Base-by-base conservation (phyloP, 2,888 invertebrate genomes). In the Rhagium mordax region DNA sequence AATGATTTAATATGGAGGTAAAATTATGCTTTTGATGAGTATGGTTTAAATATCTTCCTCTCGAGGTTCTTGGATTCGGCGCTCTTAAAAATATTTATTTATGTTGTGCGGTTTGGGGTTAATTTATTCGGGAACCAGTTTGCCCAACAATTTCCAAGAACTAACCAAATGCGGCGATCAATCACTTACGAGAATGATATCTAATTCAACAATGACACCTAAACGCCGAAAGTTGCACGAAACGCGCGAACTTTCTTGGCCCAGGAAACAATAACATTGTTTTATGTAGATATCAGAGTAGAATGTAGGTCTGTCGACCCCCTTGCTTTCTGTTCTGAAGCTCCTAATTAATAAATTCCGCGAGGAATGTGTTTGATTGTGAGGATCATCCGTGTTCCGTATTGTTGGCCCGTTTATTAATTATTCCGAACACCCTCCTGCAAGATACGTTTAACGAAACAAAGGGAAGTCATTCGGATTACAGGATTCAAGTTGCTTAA, bases 271-370 rank as follows among this genome's bases (percentile, higher is more conserved):
- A 65, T 53, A 27, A 27, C 49, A 10, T 53, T 55, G 33, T 53
- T 55, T 53, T 33, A 27, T 65, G 29, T 33, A 29, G 53, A 33
- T 29, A 65, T 27, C 27, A 15, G 51, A 49, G 16, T 49, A 65
- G 33, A 65, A 65, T 53, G 65, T 53, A 18, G 53, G 53, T 27
- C 21, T 20, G 33, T 15, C 65, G 53, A 51, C 51, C 64, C 49
- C 20, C 33, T 33, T 77, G 74, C 79, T 75, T 79, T 80, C 81
- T 78, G 74, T 79, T 79, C 75, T 80, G 76, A 77, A 72, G 78
- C 74, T 74, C n/a, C 77, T 77, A 83, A 83, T 82, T 78, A 82
- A 81, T 81, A 81, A 82, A 82, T 82, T 80, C 76, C 78, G 72
- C 66, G 72, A 69, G 74, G 75, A 77, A 77, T 78, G 76, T 76